Base-by-base conservation (phyloP, 1,140 invertebrate genomes). In the Drosophila insularis region DNA sequence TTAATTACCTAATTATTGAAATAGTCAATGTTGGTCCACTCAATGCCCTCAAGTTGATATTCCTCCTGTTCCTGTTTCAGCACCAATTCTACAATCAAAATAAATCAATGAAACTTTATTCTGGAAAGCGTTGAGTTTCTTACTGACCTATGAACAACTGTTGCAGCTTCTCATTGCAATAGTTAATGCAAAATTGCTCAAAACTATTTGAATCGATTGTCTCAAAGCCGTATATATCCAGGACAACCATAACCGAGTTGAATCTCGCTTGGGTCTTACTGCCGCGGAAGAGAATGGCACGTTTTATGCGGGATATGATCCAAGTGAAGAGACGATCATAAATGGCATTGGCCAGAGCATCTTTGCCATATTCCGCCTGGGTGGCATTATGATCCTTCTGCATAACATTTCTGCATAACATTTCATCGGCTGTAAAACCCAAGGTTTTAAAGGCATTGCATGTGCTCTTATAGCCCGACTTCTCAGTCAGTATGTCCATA, bases 181-280 rank as follows among this genome's bases (percentile, higher is more conserved):
- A 99, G 92, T 99, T 99, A 82, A 99, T 99, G 91, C 98, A 98
- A 91, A 95, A 95, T 90, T 99, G 98, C 92, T 99, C 98, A 93
- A 99, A 98, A 85, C 96, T 98, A 92, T 99, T 99, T 6, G 94
- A 94, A 65, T 99, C 97, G 92, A 99, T 98, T 71, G 99, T 98
- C 93, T 99, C 98, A 93, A 99, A 99, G 13, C 98, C 98, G 91
- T 99, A 99, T 89, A 99, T 99, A 89, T 99, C 98, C 23, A 99
- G 93, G 2, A 99, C 98, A 17, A 98, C 98, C 77, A 99, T 99
- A 1, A 99, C 94, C 1, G 96, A 97, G 90, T 96, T 95, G 23
- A 81, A 91, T 23, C 89, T 74, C 8, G 91, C 90, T 32, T 92
- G 91, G 2, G 71, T 74, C 35, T 90, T 92, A 43, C 73, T 90